A percentile compares a stretch with the other conserved stretches of the same genome.
phyloP scores from a whole-genome alignment of 2,888 invertebrate species.

The Cerastoderma edule region DNA sequence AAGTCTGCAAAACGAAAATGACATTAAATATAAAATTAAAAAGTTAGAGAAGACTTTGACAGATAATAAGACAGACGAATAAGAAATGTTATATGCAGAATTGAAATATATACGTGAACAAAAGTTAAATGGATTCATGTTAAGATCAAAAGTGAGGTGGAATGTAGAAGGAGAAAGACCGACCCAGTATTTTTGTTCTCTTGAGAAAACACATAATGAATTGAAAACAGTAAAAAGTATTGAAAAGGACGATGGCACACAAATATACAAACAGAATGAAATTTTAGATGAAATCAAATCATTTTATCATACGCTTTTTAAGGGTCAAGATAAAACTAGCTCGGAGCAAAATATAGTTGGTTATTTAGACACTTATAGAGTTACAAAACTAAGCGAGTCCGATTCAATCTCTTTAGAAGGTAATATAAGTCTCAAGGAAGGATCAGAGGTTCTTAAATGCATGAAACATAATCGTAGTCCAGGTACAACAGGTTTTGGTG shows the following conservation, averaged over 20 bases:
- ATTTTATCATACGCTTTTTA: neutral
- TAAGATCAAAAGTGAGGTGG: constrained; percentile 20
- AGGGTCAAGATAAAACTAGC: neutral
- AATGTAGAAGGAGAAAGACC: constrained; percentile 23
- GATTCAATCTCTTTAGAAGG: neutral
- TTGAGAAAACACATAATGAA: constrained; percentile 4
- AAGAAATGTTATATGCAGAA: neutral
- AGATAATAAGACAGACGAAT: neutral
- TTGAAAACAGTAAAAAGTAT: neutral
- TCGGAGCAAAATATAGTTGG: neutral
- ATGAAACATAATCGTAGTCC: constrained; percentile 28
- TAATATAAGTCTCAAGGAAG: constrained; percentile 3
- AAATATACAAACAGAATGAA: constrained; percentile 7
- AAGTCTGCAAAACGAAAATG: neutral
- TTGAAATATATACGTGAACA: constrained; percentile 7
- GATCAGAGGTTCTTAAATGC: neutral
- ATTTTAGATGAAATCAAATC: neutral
- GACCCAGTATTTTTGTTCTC: constrained; percentile 12
- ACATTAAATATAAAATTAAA: neutral
- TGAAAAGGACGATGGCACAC: neutral
- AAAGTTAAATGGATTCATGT: constrained; percentile 15
- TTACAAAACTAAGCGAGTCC: neutral
- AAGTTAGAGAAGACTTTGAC: neutral
- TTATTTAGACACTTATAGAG: neutral
- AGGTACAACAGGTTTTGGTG: constrained; percentile 15